Percentiles rank a stretch among this genome's conserved stretches.
These are phyloP conservation scores for Drosophila melanosoma DNA, from an alignment of 2,888 invertebrate genomes.

Conservation along the genomic window DNA sequence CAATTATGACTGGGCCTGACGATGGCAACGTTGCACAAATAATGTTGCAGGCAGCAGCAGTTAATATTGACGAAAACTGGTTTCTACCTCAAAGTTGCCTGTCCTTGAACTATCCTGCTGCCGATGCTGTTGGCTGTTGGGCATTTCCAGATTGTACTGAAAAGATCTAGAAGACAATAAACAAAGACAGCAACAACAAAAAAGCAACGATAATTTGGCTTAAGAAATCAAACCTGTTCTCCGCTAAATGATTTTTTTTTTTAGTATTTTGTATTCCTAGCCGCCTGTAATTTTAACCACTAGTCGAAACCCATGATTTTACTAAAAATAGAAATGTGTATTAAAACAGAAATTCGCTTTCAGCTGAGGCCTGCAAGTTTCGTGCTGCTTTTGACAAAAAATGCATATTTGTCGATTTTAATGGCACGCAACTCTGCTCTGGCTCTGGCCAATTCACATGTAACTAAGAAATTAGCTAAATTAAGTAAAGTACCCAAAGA, in stretches of 20 bases:
- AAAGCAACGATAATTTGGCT: constrained; percentile 28
- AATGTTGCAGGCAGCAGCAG: constrained; percentile 3
- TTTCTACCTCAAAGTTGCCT: constrained; percentile 20
- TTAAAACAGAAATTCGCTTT: constrained; percentile 27
- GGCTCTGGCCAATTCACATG: constrained; percentile 51
- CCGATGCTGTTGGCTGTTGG: constrained; percentile 17
- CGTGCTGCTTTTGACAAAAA: constrained; percentile 8
- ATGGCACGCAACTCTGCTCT: constrained; percentile 41
- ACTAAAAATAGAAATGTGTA: constrained; percentile 6
- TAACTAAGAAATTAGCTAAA: constrained; percentile 37
- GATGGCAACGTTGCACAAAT: constrained; percentile 20
- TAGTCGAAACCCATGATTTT: constrained; percentile 15
- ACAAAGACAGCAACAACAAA: constrained; percentile 10
- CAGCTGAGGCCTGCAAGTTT: constrained; percentile 31
- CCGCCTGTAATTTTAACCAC: constrained; percentile 22
- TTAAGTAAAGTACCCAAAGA: background rate
- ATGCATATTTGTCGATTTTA: constrained; percentile 26
- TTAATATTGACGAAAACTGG: constrained; percentile 26
- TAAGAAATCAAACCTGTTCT: constrained; percentile 49
- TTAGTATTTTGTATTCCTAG: constrained; percentile 17
- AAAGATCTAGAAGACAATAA: constrained; percentile 59
- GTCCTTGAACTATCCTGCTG: constrained; percentile 63
- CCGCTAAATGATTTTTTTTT: constrained; percentile 8
- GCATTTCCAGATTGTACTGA: constrained; percentile 36
- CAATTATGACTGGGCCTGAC: constrained; percentile 33